These are phyloP conservation scores for Sussaba pulchella DNA, from an alignment of 2,888 invertebrate species.

Conservation along the genomic window DNA sequence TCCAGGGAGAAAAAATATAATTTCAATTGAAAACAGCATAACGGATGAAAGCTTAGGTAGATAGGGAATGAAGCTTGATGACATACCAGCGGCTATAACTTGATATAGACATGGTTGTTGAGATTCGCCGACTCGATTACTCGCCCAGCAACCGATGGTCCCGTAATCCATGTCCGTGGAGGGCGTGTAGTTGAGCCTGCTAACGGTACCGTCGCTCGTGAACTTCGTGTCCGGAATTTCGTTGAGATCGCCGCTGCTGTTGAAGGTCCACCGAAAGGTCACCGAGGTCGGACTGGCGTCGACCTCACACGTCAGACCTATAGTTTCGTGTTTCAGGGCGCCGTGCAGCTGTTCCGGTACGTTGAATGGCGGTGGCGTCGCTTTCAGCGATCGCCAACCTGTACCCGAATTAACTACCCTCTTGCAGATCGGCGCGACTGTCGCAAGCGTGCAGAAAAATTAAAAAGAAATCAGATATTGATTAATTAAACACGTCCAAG, in stretches of 20 bases:
- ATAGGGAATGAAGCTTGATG: constrained; percentile 5
- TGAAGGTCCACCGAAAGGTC: constrained; percentile 96
- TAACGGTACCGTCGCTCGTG: constrained; percentile 87
- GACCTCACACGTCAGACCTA: constrained; percentile 93
- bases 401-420: constrained; percentile 74
- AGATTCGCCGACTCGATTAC: constrained; percentile 93
- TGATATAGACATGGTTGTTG: constrained; percentile 95
- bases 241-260: constrained; percentile 93
- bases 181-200: constrained; percentile 93
- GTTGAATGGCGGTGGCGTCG: constrained; percentile 80
- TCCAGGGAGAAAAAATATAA: background rate
- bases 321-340: constrained; percentile 94
- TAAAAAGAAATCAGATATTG: background rate
- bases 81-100: constrained; percentile 92
- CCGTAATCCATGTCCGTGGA: constrained; percentile 95
- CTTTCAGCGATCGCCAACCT: constrained; percentile 72
- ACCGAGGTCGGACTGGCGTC: constrained; percentile 94
- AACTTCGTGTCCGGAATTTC: constrained; percentile 89
- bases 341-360: constrained; percentile 93
- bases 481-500: background rate
- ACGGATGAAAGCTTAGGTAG: background rate
- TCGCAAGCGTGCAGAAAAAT: constrained; percentile 33
- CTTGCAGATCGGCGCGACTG: constrained; percentile 82
- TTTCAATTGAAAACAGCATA: constrained; percentile 1
- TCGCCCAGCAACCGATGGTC: constrained; percentile 94